Evolutionary conservation across 2,113 vertebrate genomes (phyloP).

Genomic region (Anguilla rostrata): DNA sequence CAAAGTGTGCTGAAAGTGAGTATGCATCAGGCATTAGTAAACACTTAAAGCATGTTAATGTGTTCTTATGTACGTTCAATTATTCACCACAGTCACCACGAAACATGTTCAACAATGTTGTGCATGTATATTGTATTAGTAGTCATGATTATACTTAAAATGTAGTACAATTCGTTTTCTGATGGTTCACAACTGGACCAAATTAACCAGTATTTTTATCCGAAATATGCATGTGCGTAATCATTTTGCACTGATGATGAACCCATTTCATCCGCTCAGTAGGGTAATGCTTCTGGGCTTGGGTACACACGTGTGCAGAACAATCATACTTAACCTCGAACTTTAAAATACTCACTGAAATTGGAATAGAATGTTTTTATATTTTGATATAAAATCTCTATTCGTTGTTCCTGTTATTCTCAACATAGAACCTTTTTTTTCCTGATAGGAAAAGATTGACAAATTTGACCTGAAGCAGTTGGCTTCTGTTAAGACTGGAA

Average conservation of each 20-base stretch:
- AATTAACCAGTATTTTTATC: not conserved
- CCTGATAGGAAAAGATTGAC: no score
- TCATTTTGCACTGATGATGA: no score
- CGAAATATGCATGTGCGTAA: no score
- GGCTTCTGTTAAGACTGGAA: no score
- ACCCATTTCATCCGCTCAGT: no score
- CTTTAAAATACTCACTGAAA: no score
- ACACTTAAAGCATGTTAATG: not conserved
- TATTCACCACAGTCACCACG: not conserved
- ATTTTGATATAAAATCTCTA: not conserved
- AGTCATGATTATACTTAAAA: not conserved
- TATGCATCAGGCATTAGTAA: not conserved
- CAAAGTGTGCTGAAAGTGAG: constrained; percentile 75
- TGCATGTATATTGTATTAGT: not conserved
- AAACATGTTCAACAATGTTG: not conserved
- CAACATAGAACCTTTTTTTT: not conserved
- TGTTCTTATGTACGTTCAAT: not conserved
- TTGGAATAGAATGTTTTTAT: no score
- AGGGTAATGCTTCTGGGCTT: no score
- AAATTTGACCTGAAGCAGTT: no score
- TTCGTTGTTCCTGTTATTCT: not conserved
- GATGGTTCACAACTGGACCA: not conserved
- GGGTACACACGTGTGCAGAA: no score
- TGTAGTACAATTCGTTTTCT: not conserved
- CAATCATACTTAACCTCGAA: no score